Base-by-base conservation (phyloP, 1,140 invertebrate genomes). In the Theocolax elegans region DNA sequence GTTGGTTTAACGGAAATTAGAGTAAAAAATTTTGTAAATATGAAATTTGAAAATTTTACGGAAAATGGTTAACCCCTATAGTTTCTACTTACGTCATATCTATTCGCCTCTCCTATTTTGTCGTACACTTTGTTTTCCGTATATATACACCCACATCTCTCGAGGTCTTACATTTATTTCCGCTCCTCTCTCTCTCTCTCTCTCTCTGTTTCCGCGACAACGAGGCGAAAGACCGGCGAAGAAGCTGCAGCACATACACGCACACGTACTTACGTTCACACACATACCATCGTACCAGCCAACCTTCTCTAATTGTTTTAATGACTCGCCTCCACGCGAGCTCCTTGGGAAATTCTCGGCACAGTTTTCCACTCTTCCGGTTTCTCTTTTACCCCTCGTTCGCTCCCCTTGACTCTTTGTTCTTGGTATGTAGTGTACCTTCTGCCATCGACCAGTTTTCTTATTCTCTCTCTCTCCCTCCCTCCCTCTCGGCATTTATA, bases 301-400 rank as follows among this genome's bases (percentile, higher is more conserved):
- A 19, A 46, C 31, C 72, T 76, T 75, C 69, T 76, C 74, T 78
- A 80, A 82, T 81, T 82, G 79, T 78, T 80, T 81, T 83, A 82
- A 83, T 82, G 82, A 79, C 81, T 78, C 74, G 54, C 72, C 60
- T 72, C 71, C 70, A 12, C 17, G 66, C 59, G 2, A 72, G 40
- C 62, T 58, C 54, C 46, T 67, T 56, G 64, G 64, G 53, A 67
- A 67, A 67, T 67, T 56, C 23, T 67, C 64, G 64, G 53, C 64
- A 58, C 64, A 67, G 31, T 58, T 67, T 67, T 67, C 40, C 64
- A 40, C 48, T 58, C 46, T 29, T 15, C 46, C n/a, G 44, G 13
- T n/a, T 44, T 67, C 21, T 38, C 31, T 21, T 1, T 19, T 38
- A 31, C n/a, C 3, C 56, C 21, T 49, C 12, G 21, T 60, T 67